Conservation (phyloP, 2,797 vertebrate genomes). For the Parambassis ranga region DNA sequence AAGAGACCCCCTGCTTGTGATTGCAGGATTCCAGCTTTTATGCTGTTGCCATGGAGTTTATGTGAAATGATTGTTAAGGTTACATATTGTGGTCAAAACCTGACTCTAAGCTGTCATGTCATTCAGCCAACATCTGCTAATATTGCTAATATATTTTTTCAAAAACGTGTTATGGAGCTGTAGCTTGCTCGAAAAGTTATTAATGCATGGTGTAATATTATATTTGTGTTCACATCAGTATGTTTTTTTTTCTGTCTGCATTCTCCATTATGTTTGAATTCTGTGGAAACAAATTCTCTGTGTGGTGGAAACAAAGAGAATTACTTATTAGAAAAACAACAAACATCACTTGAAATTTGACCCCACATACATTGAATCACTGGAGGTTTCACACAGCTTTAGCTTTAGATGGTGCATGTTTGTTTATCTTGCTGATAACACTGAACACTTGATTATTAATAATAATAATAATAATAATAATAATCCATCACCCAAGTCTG, state of each 20-base stretch:
- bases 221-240: too few relatives aligned
- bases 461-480: too few relatives aligned
- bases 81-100: not conserved
- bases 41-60: conserved; percentile 42
- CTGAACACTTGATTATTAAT: conserved; percentile 6
- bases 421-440: conserved; percentile 2
- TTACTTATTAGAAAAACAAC: not conserved
- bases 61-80: conserved; percentile 33
- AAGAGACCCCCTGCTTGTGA: conserved; percentile 36
- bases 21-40: conserved; percentile 24
- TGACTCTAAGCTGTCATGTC: conserved; percentile 3
- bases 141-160: too few relatives aligned
- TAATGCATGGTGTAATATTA: too few relatives aligned
- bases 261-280: conserved; percentile 1
- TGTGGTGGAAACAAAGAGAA: not conserved
- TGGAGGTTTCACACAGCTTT: not conserved
- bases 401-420: not conserved
- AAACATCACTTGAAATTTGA: conserved; percentile 2
- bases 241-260: too few relatives aligned
- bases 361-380: not conserved
- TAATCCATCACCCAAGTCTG: not conserved
- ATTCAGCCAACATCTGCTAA: not conserved
- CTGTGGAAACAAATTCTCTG: not conserved
- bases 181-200: too few relatives aligned
- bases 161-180: too few relatives aligned